phyloP scores from a whole-genome alignment of 2,888 invertebrate genomes.

The Ceramica pisi region DNA sequence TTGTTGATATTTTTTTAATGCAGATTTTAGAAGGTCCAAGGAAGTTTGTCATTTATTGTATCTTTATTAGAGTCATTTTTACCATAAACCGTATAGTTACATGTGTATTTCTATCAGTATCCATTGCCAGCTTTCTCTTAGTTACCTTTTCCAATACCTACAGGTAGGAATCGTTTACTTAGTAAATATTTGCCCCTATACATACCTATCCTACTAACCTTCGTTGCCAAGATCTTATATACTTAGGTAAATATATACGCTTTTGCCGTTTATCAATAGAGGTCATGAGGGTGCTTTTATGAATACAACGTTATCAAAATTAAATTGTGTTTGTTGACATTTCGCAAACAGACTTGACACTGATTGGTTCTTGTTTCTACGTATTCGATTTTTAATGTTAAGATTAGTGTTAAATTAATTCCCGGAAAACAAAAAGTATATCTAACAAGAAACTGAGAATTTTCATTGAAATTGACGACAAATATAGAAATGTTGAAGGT shows the following conservation, averaged over 20 bases:
- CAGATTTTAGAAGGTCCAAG: too few species aligned
- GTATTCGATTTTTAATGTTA: background rate
- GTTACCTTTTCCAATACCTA: background rate
- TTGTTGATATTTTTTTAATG: background rate
- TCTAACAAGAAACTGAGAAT: background rate
- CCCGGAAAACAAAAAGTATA: background rate
- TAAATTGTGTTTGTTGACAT: background rate
- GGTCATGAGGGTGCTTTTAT: background rate
- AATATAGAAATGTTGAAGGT: constrained; percentile 6
- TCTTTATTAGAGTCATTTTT: too few species aligned
- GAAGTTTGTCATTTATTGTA: too few species aligned
- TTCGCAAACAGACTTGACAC: background rate
- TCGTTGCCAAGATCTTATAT: background rate
- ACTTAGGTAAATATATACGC: background rate
- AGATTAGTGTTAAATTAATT: too few species aligned
- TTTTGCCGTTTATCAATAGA: constrained; percentile 1
- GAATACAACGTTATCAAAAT: background rate
- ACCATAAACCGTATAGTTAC: too few species aligned
- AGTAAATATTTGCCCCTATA: background rate
- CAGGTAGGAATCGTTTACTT: background rate
- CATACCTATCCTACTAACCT: background rate
- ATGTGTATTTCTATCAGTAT: background rate
- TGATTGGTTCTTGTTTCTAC: background rate
- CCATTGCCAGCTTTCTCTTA: background rate
- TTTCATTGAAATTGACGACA: background rate